Conservation (phyloP, 2,888 invertebrate genomes). For the Lasioglossum morio region DNA sequence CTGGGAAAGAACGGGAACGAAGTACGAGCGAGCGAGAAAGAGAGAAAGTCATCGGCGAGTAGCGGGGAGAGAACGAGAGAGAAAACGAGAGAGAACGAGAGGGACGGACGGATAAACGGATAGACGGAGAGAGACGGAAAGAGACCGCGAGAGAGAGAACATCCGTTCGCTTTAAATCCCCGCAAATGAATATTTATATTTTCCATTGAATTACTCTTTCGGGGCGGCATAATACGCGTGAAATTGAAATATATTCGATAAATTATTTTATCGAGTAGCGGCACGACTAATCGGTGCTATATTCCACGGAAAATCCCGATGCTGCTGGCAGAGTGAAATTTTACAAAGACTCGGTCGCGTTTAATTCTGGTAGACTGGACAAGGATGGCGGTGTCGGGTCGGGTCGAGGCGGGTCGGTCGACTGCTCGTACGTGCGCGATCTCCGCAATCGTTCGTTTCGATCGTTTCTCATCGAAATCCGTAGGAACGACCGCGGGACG, state of each 20-base stretch:
- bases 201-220: constrained; percentile 85
- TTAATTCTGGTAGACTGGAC: constrained; percentile 40
- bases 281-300: constrained; percentile 81
- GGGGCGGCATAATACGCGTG: constrained; percentile 82
- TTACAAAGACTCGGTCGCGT: constrained; percentile 55
- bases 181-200: constrained; percentile 85
- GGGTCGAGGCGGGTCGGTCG: neutral
- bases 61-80: constrained; percentile 42
- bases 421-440: neutral
- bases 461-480: neutral
- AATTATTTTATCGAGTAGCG: constrained; percentile 83
- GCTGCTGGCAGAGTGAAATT: constrained; percentile 61
- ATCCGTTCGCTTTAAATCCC: constrained; percentile 77
- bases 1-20: neutral
- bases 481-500: neutral
- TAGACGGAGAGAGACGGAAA: constrained; percentile 5
- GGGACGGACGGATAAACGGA: neutral
- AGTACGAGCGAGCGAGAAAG: constrained; percentile 34
- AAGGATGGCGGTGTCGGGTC: constrained; percentile 4
- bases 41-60: neutral
- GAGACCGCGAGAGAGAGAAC: constrained; percentile 46
- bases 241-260: constrained; percentile 84
- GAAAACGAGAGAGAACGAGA: neutral
- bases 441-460: constrained; percentile 8
- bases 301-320: constrained; percentile 72